Base-by-base conservation (phyloP, 1,140 invertebrate species). In the Drosophila pallidifrons region DNA sequence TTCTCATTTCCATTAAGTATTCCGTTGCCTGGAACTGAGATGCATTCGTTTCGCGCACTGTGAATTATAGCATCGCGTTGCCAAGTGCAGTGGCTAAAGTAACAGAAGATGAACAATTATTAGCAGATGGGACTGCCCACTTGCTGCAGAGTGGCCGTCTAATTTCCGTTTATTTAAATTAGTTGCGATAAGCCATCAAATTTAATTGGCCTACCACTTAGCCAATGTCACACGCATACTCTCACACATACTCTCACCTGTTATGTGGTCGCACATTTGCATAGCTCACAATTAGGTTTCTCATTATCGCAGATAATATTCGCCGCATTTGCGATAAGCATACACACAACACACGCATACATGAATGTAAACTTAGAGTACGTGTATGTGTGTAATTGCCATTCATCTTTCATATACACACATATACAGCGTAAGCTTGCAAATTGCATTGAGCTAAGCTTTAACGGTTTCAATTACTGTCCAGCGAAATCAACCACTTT, bases 241-340 rank as follows among this genome's bases (percentile, higher is more conserved):
- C 28, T 5, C 16, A 45, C 51, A 30, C 20, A 10, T 13, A 32
- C 28, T 5, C 16, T 20, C n/a, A 51, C 45, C 73, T 77, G 79
- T 60, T 63, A 61, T 68, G 35, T 72, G 59, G 11, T 13, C 61
- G 16, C 68, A 69, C 79, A 87, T 87, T 87, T 87, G 82, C 82
- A 87, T 87, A 77, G 85, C 73, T 89, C 70, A 88, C 81, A 88
- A 89, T 88, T 88, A 89, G 75, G 88, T 89, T 89, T 78, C 80
- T 81, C 85, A 88, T 88, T 88, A 88, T 81, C 83, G 75, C 70
- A 88, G 83, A 88, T 88, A 88, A 88, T 88, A 88, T 89, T 89
- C 83, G 85, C 71, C 61, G 65, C 71, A 88, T 89, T 89, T 85
- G 81, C 70, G 83, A 89, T 88, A 88, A 81, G 77, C 43, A 43